These are phyloP conservation scores for Corythornis vintsioides DNA, from an alignment of 2,113 vertebrate genomes.

Conservation along the genomic window DNA sequence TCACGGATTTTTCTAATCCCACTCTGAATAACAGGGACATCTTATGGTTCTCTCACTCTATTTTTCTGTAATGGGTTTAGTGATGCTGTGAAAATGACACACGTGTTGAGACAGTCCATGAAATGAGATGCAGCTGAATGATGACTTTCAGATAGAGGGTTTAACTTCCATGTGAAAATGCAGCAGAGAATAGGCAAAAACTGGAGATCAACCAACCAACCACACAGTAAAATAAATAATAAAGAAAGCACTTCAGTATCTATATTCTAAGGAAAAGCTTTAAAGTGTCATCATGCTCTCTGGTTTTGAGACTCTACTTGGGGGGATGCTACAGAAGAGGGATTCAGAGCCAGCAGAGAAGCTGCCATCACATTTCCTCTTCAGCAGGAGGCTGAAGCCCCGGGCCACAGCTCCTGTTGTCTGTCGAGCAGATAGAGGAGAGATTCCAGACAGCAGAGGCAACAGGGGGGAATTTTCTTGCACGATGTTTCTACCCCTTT, in stretches of 20 bases:
- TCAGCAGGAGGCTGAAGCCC: not conserved
- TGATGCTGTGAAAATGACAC: not conserved
- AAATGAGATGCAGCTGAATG: not conserved
- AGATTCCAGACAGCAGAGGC: not conserved
- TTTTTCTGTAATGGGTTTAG: not conserved
- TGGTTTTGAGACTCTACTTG: not conserved
- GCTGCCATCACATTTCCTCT: not conserved
- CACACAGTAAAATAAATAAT: no score
- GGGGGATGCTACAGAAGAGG: not conserved
- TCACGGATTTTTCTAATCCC: not conserved
- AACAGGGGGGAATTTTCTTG: not conserved
- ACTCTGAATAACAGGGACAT: not conserved
- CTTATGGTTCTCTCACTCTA: not conserved
- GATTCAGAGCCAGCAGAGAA: not conserved
- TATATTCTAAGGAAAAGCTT: not conserved
- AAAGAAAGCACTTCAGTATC: not conserved
- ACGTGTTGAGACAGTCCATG: not conserved
- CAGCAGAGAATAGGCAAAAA: not conserved
- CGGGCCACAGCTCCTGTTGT: not conserved
- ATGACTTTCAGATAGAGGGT: not conserved
- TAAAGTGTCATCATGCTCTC: not conserved
- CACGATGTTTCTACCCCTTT: not conserved
- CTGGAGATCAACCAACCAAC: not conserved
- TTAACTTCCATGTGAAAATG: not conserved
- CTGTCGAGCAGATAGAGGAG: not conserved